phyloP scores from a whole-genome alignment of 2,113 vertebrate genomes.

The Dipodomys spectabilis region DNA sequence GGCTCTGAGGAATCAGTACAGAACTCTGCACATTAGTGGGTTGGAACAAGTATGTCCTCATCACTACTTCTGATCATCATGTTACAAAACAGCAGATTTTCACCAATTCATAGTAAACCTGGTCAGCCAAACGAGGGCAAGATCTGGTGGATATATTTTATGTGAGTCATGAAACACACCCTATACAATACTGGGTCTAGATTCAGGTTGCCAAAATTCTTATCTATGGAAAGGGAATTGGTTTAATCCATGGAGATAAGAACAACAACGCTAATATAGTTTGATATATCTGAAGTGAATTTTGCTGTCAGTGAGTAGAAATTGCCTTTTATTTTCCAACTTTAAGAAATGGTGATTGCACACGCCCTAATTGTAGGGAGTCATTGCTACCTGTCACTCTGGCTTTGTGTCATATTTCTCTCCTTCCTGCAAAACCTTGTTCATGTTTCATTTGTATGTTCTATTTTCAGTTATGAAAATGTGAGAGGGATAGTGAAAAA shows the following conservation, averaged over 20 bases:
- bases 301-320: background rate
- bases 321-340: constrained; percentile 10
- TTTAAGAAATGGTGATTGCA: background rate
- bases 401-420: background rate
- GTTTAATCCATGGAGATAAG: background rate
- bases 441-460: background rate
- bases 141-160: background rate
- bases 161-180: background rate
- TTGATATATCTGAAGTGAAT: background rate
- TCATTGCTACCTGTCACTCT: background rate
- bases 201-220: constrained; percentile 12
- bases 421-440: background rate
- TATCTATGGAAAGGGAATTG: background rate
- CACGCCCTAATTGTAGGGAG: background rate
- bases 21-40: background rate
- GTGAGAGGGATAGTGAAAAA: background rate
- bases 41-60: background rate
- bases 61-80: background rate
- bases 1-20: background rate
- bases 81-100: background rate
- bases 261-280: constrained; percentile 37
- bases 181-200: background rate
- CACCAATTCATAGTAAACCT: background rate
- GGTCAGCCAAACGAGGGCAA: background rate
- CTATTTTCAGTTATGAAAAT: background rate